Conservation (phyloP, 2,888 invertebrate genomes). For the Leucoptera coffeella region DNA sequence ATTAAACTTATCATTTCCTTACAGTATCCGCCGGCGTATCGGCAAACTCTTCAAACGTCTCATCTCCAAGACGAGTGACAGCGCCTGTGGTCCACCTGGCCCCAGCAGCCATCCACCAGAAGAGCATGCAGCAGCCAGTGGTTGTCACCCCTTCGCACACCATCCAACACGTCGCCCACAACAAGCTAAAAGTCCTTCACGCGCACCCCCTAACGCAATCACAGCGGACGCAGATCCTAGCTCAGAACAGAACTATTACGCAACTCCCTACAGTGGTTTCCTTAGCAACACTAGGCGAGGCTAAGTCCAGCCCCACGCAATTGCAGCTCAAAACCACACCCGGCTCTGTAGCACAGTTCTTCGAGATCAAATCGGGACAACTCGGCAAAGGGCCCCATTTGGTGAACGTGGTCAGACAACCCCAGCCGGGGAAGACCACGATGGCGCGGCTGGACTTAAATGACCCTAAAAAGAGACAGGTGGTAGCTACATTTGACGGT, state of each 20-base stretch:
- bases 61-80: conserved; percentile 9
- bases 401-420: conserved; percentile 34
- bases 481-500: conserved; percentile 8
- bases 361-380: conserved; percentile 34
- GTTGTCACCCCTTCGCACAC: conserved; percentile 17
- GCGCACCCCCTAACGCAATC: conserved; percentile 8
- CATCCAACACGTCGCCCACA: conserved; percentile 19
- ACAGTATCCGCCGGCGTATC: no score
- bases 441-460: conserved; percentile 17
- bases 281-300: conserved; percentile 22
- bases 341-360: conserved; percentile 29
- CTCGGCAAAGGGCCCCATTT: conserved; percentile 32
- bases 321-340: conserved; percentile 18
- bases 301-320: conserved; percentile 11
- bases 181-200: conserved; percentile 13
- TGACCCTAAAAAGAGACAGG: conserved; percentile 20
- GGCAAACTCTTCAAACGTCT: neutral
- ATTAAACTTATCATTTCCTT: no score
- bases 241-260: conserved; percentile 14
- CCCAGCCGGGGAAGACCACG: conserved; percentile 20
- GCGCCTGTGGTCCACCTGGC: conserved; percentile 6
- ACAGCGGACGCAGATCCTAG: conserved; percentile 24
- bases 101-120: conserved; percentile 6
- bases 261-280: conserved; percentile 28
- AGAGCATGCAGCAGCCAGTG: conserved; percentile 3